Conservation (phyloP, 1,140 invertebrate species). For the Zaprionus tsacasi region DNA sequence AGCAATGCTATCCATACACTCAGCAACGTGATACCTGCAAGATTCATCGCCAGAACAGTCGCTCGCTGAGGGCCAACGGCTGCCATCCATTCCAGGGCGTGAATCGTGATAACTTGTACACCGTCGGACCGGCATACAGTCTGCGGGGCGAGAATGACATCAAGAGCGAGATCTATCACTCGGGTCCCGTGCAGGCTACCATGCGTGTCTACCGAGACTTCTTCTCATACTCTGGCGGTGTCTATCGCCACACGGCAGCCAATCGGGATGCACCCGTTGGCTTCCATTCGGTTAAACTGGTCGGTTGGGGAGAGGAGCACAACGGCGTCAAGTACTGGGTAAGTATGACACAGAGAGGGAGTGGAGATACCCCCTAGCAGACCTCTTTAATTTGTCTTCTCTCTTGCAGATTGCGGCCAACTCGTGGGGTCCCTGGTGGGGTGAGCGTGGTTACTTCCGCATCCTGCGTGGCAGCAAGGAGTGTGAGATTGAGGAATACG, state of each 20-base stretch:
- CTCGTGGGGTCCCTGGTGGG: conserved; percentile 96
- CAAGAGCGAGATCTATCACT: conserved; percentile 95
- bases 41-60: conserved; percentile 84
- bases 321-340: conserved; percentile 94
- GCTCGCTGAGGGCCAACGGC: conserved; percentile 85
- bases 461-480: conserved; percentile 92
- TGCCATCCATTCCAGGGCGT: conserved; percentile 85
- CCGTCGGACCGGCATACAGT: conserved; percentile 93
- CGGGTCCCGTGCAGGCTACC: conserved; percentile 97
- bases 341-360: conserved; percentile 76
- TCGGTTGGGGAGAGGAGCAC: conserved; percentile 95
- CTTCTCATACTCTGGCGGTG: conserved; percentile 93
- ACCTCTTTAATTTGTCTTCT: background rate
- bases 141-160: conserved; percentile 92
- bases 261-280: conserved; percentile 86
- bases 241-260: conserved; percentile 89
- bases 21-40: conserved; percentile 87
- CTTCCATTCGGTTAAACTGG: conserved; percentile 95
- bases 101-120: conserved; percentile 88
- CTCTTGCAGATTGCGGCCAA: conserved; percentile 92
- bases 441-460: conserved; percentile 93
- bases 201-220: conserved; percentile 96
- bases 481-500: conserved; percentile 94
- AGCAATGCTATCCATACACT: conserved; percentile 92
- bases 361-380: too few species aligned